Base-by-base conservation (phyloP, 1,140 invertebrate genomes). In the Geopemphigus sp. region DNA sequence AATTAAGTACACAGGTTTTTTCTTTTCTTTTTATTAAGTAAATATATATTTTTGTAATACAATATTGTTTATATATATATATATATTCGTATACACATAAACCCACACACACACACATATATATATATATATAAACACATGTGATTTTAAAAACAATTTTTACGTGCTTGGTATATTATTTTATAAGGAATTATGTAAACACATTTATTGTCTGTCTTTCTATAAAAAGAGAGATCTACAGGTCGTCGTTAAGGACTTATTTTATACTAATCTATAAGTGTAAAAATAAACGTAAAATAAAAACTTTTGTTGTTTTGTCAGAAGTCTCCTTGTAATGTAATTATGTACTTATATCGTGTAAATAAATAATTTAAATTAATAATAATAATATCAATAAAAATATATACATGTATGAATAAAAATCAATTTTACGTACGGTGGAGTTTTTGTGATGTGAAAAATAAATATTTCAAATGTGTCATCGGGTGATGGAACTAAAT, bases 331-430 rank as follows among this genome's bases (percentile, higher is more conserved):
- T 76, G 74, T 50, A 63, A 63, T 63, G 39, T 78, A 78, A 78
- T 47, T 63, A 63, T 78, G 57, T 78, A 78, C 56, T 76, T 76
- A 76, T 76, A 61, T 61, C n/a, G 59, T 76, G 57, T 76, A 78
- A 63, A 78, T 50, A 78, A 63, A 61, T 76, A 61, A 76, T 61
- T 45, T 47, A 54, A 76, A 80, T 81, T 50, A 56, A 76, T 81
- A 81, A 29, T 72, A 68, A 73, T 39, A 39, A 39, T 39, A 82
- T 76, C 80, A 83, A 76, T 57, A 82, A 74, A 80, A 4, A 39
- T 39, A 39, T 39, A 39, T 39, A 39, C 8, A 39, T 39, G 8
- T 39, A 39, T 39, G 32, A 39, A 39, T 39, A 39, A 39, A 81
- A 54, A 53, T 5, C 15, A n/a, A 54, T 15, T 72, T 54, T 53